Evolutionary conservation across 2,113 vertebrate genomes (phyloP), one percentile per base, ranked within the genome.

Genomic region (Elachura formosa): DNA sequence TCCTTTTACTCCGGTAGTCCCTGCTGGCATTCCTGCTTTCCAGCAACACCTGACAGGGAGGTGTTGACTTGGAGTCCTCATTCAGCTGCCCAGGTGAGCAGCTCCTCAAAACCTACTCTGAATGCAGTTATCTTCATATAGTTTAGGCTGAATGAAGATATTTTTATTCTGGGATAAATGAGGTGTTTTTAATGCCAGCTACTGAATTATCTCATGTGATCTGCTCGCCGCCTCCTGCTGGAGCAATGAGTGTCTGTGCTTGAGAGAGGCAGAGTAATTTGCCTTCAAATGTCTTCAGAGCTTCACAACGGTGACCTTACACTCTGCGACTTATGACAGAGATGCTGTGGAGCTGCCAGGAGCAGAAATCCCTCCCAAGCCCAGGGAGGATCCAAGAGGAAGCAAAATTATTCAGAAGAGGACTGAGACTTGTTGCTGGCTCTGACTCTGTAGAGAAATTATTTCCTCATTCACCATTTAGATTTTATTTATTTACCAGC

Each of bases 81-180:
- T 88, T 77, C 76, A 88, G 11, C 84, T 61, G n/a, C 61, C 64
- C 81, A 86, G 93, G 75, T 85, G 43, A 93, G 84, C 62, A 79
- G 89, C 74, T 23, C 6, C 63, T 73, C 41, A 49, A 63, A 76
- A 29, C 61, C 55, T 66, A 24, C 82, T 48, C 5, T 41, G 36
- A 80, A 84, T 85, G n/a, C 76, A 80, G 74, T 41, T 69, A 33
- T n/a, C 63, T 73, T 63, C 25, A 80, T 74, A 45, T 11, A 63
- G 56, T 48, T 74, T 34, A 45, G 43, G 40, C 28, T 93, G 79
- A 86, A 77, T 77, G 91, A 23, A 86, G 90, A 26, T 80, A 66
- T 83, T 94, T 93, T 94, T 88, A 67, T 96, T 80, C 48, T 31
- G 52, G 68, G 72, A 59, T 86, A 80, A 96, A 95, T 62, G 67